Percentiles rank a stretch among this genome's conserved stretches.
These are phyloP conservation scores for Matsumurasca onukii DNA, from an alignment of 1,140 invertebrate genomes.

Conservation along the genomic window DNA sequence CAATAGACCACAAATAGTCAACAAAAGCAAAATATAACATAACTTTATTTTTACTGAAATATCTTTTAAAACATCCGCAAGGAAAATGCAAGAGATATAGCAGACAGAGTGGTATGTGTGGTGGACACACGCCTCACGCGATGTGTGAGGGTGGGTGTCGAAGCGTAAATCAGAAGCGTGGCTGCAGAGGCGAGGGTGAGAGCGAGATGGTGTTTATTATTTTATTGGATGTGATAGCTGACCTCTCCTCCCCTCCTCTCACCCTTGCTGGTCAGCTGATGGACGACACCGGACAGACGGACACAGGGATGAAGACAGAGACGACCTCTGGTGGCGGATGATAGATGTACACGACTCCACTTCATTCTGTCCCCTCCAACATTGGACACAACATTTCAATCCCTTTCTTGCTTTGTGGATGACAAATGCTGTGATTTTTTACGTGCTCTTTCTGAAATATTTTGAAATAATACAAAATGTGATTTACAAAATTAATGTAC, in stretches of 20 bases:
- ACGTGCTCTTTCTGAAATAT: conserved; percentile 13
- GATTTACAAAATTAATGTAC: no score
- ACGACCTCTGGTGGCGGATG: conserved; percentile 4
- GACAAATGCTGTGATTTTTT: background rate
- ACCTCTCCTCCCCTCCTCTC: conserved; percentile 13
- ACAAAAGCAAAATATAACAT: no score
- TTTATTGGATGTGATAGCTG: conserved; percentile 31
- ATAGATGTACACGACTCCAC: background rate
- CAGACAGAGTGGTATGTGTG: no score
- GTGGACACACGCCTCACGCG: background rate
- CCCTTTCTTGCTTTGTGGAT: background rate
- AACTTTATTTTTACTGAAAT: no score
- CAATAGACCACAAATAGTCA: no score
- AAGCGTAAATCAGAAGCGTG: conserved; percentile 19
- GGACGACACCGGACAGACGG: background rate
- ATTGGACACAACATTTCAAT: background rate
- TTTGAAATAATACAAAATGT: no score
- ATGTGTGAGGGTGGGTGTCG: background rate
- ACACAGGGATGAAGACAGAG: background rate
- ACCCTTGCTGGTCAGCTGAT: no score
- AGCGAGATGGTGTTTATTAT: conserved; percentile 26
- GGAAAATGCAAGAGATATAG: no score
- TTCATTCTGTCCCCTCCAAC: background rate
- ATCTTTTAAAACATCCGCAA: no score
- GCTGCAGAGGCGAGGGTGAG: background rate